Evolutionary conservation across 2,113 vertebrate genomes (phyloP).

Genomic region (Clarias gariepinus): DNA sequence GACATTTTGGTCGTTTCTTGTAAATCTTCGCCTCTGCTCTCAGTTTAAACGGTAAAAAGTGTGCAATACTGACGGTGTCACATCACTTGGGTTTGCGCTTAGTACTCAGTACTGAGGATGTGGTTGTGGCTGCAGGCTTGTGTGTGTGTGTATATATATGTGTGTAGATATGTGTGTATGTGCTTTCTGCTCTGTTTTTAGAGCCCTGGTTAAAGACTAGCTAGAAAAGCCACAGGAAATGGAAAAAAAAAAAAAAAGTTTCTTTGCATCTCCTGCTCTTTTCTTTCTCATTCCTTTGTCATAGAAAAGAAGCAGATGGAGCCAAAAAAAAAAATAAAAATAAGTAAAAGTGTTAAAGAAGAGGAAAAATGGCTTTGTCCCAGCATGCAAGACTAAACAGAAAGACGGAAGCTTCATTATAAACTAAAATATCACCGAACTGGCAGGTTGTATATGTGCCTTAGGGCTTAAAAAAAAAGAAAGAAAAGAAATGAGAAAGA

Average conservation of each 20-base stretch:
- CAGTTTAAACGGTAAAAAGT: conserved; percentile 41
- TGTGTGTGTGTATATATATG: conserved; percentile 7
- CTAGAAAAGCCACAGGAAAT: conserved; percentile 73
- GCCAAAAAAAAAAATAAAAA: neutral
- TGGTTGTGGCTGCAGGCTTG: conserved; percentile 62
- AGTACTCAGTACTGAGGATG: conserved; percentile 66
- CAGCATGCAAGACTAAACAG: neutral
- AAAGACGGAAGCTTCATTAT: neutral
- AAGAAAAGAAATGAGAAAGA: no score
- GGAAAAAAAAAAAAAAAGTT: conserved; percentile 67
- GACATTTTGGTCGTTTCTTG: neutral
- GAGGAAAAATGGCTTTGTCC: neutral
- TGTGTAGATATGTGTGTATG: conserved; percentile 7
- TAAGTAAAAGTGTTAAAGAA: neutral
- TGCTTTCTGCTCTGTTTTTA: conserved; percentile 57
- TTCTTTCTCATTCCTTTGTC: conserved; percentile 3
- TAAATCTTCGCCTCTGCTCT: neutral
- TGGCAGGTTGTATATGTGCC: neutral
- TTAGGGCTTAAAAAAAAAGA: neutral
- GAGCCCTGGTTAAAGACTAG: conserved; percentile 47
- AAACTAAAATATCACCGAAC: neutral
- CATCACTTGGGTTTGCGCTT: conserved; percentile 53
- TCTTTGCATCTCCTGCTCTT: conserved; percentile 18
- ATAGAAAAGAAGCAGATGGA: neutral
- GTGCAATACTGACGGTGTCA: conserved; percentile 47